A percentile compares a stretch with the other conserved stretches of the same genome.
Evolutionary conservation across 2,797 vertebrate genomes (phyloP).

Genomic region (Rallus crepitans): DNA sequence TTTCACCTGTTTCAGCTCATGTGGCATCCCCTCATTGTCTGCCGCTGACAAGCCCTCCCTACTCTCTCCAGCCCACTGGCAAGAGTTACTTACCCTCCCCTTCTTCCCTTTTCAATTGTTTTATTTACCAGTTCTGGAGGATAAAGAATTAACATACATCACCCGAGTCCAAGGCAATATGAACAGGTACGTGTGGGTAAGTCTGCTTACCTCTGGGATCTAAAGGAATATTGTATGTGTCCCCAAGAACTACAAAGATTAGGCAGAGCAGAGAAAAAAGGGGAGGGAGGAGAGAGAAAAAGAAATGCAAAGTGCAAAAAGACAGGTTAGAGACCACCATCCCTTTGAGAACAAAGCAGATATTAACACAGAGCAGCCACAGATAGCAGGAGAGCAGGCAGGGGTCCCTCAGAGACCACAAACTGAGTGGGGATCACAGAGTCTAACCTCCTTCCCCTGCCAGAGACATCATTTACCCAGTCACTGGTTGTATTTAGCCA

Average conservation of each 20-base stretch:
- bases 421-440: background rate
- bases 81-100: constrained; percentile 16
- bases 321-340: constrained; percentile 87
- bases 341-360: constrained; percentile 81
- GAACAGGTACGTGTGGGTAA: constrained; percentile 23
- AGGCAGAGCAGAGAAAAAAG: constrained; percentile 83
- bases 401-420: constrained; percentile 6
- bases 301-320: constrained; percentile 86
- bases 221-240: constrained; percentile 99
- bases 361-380: constrained; percentile 76
- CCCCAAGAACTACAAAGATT: constrained; percentile 95
- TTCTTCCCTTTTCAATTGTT: background rate
- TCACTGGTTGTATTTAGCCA: background rate
- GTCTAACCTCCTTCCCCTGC: background rate
- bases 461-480: background rate
- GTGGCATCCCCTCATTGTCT: constrained; percentile 40
- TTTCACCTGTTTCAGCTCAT: constrained; percentile 8
- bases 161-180: background rate
- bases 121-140: constrained; percentile 37
- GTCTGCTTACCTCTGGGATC: constrained; percentile 98
- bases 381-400: constrained; percentile 22
- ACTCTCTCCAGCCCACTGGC: background rate
- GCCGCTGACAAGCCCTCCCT: constrained; percentile 28
- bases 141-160: constrained; percentile 33
- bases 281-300: constrained; percentile 74